Evolutionary conservation across 2,888 invertebrate genomes (phyloP), one percentile per base, ranked within the genome.

Genomic region (Pseudolycoriella hygida): DNA sequence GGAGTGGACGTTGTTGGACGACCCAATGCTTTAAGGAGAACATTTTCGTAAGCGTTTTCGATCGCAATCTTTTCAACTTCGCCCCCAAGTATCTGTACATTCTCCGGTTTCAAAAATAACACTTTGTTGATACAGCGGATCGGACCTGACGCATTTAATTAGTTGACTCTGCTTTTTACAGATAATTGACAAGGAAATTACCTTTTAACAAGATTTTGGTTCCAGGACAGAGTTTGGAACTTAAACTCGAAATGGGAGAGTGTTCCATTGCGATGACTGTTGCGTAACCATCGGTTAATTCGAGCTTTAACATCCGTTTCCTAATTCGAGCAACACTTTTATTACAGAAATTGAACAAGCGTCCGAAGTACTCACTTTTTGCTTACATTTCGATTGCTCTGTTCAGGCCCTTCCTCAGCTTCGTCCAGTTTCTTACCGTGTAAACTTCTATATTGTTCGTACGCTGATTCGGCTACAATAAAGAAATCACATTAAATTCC

Each of bases 261-360:
- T 73, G 73, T 57, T 80, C 80, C 56, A 78, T 72, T 1, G 71
- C 80, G 52, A 66, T 61, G 11, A 79, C 55, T 50, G 68, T 63
- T 53, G 72, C 72, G 5, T 67, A 57, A 10, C 80, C 80, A 66
- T 80, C 80, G 3, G 75, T 77, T 48, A 80, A 55, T 41, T 64
- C 64, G 34, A 80, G 53, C 54, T 73, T 65, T 40, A 79, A 56
- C 64, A 76, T 70, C 50, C 79, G 61, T 66, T 73, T 56, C 60
- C 65, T 17, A 5, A 25, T 25, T 17, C 17, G 17, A 37, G n/a
- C 14, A n/a, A 37, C 11, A 37, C n/a, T 37, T 10, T 5, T n/a
- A 11, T 37, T 39, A 15, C 15, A 5, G 17, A 39, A 17, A 17
- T 25, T 25, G 25, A 6, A 25, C 4, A 6, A 8, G 8, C 25